phyloP scores from a whole-genome alignment of 2,113 vertebrate species.

The Hipposideros armiger region DNA sequence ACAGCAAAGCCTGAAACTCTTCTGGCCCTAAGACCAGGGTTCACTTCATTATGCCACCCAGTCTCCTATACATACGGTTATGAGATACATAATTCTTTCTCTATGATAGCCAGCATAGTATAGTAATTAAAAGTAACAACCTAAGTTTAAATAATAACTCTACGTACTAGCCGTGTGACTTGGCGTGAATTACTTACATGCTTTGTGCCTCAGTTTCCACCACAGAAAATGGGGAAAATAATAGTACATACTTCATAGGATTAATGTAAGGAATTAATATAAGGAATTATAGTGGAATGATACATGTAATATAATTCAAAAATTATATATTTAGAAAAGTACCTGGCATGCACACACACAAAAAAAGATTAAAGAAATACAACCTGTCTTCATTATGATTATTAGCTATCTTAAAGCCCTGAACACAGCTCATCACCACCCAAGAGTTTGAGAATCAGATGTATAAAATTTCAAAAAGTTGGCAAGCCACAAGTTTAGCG shows the following conservation, averaged over 20 bases:
- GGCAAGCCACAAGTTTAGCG: neutral
- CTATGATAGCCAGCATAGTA: neutral
- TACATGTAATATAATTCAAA: neutral
- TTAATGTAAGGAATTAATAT: neutral
- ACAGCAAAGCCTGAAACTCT: neutral
- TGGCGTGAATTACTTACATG: neutral
- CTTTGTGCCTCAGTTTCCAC: neutral
- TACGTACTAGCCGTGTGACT: neutral
- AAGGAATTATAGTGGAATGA: neutral
- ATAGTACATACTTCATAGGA: neutral
- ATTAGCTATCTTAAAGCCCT: neutral
- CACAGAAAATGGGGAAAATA: neutral
- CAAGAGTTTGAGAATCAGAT: neutral
- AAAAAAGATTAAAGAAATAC: neutral
- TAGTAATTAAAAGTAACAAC: neutral
- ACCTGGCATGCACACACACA: neutral
- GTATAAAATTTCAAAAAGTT: neutral
- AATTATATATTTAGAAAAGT: neutral
- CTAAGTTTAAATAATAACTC: neutral
- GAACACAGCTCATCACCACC: neutral
- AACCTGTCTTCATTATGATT: neutral
- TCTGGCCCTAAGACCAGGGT: neutral
- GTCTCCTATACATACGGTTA: neutral
- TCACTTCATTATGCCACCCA: neutral
- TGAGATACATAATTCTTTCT: neutral